Conservation (phyloP, 2,888 invertebrate genomes). For the Mimachlamys varia region DNA sequence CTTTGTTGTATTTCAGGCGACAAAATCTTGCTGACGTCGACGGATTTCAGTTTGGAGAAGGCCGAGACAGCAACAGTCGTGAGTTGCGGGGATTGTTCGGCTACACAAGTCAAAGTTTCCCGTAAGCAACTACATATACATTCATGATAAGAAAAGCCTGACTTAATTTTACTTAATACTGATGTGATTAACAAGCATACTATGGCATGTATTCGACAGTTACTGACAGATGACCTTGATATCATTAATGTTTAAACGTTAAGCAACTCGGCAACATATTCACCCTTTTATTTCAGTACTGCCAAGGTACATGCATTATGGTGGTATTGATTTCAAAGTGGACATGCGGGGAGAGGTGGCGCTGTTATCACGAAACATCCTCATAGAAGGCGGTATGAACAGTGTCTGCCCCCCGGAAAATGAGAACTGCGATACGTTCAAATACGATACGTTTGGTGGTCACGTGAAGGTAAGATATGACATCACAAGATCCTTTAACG, state of each 20-base stretch:
- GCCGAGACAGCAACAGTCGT: slow-evolving; percentile 58
- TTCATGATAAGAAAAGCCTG: too few species aligned
- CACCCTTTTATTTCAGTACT: background rate
- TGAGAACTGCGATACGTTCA: slow-evolving; percentile 54
- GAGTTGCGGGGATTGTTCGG: background rate
- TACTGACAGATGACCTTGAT: too few species aligned
- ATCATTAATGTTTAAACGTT: too few species aligned
- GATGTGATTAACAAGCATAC: too few species aligned
- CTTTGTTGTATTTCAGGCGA: slow-evolving; percentile 55
- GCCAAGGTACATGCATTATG: slow-evolving; percentile 39
- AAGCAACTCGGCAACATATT: too few species aligned
- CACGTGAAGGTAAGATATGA: slow-evolving; percentile 39
- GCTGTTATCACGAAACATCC: slow-evolving; percentile 41
- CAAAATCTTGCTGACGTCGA: slow-evolving; percentile 59
- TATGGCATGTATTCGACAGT: too few species aligned
- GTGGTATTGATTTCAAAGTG: slow-evolving; percentile 38
- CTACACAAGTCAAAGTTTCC: background rate
- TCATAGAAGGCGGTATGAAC: slow-evolving; percentile 51
- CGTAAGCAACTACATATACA: background rate
- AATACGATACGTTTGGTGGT: slow-evolving; percentile 48
- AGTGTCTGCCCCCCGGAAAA: slow-evolving; percentile 53
- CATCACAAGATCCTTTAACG: too few species aligned
- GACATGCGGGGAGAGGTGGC: slow-evolving; percentile 46
- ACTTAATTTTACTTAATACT: too few species aligned
- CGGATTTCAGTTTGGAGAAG: slow-evolving; percentile 60